phyloP scores from a whole-genome alignment of 2,888 invertebrate species.

The Petrolisthes manimaculis region DNA sequence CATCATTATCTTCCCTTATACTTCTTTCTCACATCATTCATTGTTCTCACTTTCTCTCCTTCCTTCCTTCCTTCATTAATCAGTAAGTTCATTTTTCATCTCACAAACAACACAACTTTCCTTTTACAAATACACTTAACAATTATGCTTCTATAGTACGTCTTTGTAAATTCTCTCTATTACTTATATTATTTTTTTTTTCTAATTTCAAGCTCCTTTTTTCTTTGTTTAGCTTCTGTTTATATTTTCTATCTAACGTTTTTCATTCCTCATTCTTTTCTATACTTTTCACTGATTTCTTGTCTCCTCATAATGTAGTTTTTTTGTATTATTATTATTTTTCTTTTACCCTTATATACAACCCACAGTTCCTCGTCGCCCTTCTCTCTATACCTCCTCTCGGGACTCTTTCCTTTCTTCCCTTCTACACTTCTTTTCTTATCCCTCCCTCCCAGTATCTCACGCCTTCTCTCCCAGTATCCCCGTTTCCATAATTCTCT shows the following conservation, averaged over 20 bases:
- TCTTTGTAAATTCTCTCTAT: no score
- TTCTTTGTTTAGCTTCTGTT: no score
- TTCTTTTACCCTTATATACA: background rate
- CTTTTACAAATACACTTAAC: no score
- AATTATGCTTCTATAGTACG: no score
- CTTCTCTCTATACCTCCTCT: background rate
- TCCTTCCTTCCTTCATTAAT: no score
- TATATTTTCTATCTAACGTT: background rate
- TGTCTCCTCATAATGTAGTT: background rate
- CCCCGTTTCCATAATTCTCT: slow-evolving; percentile 3
- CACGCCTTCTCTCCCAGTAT: background rate
- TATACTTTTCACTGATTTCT: background rate
- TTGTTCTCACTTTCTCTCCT: no score
- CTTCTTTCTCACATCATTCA: no score
- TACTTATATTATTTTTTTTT: no score
- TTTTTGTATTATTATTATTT: background rate
- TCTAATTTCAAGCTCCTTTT: no score
- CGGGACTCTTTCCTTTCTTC: background rate
- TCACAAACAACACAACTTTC: no score
- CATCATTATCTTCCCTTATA: no score
- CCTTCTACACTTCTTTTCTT: background rate
- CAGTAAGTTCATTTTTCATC: no score
- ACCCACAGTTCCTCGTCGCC: background rate
- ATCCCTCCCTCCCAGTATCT: slow-evolving; percentile 7
- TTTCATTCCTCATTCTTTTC: background rate